These are phyloP conservation scores for Myiozetetes cayanensis DNA, from an alignment of 2,113 vertebrate genomes.

Conservation along the genomic window DNA sequence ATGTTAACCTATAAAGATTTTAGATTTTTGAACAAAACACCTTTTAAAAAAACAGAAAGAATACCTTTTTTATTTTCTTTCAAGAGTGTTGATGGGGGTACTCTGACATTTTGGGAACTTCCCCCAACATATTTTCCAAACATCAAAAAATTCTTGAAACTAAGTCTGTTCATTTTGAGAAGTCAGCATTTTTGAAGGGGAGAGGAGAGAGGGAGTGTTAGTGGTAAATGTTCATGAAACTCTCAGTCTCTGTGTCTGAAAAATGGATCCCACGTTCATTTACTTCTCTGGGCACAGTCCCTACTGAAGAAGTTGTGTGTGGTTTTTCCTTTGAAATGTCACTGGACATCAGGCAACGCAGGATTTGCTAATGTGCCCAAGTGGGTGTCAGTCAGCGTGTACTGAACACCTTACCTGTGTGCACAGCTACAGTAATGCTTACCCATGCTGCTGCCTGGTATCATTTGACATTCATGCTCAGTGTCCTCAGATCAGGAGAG, in stretches of 20 bases:
- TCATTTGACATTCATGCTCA: accelerated
- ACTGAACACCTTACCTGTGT: not conserved
- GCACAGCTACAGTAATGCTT: not conserved
- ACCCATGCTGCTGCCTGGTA: not conserved
- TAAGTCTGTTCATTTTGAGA: not conserved
- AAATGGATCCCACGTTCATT: not conserved
- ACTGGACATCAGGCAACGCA: not conserved
- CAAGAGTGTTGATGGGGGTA: not conserved
- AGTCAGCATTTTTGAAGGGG: not conserved
- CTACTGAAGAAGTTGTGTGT: not conserved
- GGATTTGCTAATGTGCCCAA: not conserved
- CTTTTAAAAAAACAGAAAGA: not conserved
- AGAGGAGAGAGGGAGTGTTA: not conserved
- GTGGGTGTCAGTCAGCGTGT: not conserved
- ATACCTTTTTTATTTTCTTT: not conserved
- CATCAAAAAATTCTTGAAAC: not conserved
- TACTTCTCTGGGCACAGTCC: not conserved
- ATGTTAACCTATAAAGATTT: not conserved
- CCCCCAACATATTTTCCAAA: not conserved
- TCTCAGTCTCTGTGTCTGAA: not conserved
- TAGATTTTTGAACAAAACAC: not conserved
- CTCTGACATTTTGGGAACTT: not conserved
- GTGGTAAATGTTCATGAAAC: not conserved
- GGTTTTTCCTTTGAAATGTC: not conserved
- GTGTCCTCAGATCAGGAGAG: not conserved